Conservation (phyloP, 1,140 invertebrate genomes). For the Macrotrachela quadricornifera region DNA sequence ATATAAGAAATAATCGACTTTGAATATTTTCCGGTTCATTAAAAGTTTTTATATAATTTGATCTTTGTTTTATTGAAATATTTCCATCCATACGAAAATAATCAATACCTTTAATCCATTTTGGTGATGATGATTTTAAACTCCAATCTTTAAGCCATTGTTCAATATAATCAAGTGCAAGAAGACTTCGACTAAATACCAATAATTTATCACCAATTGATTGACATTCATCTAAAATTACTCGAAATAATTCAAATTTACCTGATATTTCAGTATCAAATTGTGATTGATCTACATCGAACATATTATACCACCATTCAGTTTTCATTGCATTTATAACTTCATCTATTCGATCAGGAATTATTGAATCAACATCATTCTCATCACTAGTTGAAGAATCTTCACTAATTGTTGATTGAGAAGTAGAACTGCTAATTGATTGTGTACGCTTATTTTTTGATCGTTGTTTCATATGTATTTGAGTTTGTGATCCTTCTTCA, state of each 20-base stretch:
- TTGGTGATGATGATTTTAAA: too few species aligned
- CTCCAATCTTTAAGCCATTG: conserved; percentile 50
- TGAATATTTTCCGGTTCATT: conserved; percentile 37
- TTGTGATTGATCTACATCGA: too few species aligned
- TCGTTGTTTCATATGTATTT: neutral
- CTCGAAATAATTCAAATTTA: conserved; percentile 60
- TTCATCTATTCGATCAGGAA: too few species aligned
- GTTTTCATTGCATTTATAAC: too few species aligned
- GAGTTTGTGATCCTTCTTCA: neutral
- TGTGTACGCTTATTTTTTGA: neutral
- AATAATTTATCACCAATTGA: conserved; percentile 74
- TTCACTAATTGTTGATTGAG: too few species aligned
- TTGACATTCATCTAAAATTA: conserved; percentile 61
- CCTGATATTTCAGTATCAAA: conserved; percentile 45
- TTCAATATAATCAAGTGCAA: conserved; percentile 69
- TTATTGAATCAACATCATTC: too few species aligned
- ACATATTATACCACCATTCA: too few species aligned
- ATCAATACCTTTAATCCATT: conserved; percentile 56
- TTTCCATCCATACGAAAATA: conserved; percentile 78
- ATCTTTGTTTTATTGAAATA: conserved; percentile 51
- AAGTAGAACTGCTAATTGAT: too few species aligned
- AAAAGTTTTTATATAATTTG: conserved; percentile 55
- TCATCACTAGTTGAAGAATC: too few species aligned
- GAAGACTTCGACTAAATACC: conserved; percentile 69
- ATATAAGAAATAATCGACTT: conserved; percentile 66